phyloP scores from a whole-genome alignment of 2,797 vertebrate genomes.

The Dendrocincla fuliginosa region DNA sequence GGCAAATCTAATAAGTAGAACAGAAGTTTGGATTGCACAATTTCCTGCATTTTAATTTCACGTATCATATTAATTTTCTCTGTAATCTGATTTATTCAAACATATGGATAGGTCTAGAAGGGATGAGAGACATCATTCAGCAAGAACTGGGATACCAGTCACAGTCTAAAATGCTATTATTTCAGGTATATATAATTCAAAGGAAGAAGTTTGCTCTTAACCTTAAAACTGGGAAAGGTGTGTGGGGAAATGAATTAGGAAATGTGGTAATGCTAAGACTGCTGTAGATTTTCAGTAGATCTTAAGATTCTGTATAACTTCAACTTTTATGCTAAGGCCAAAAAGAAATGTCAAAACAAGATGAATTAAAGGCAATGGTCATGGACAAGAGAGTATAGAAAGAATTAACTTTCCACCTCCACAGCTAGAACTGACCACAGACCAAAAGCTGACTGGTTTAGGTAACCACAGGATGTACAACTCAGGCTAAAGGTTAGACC shows the following conservation, averaged over 20 bases:
- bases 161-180: neutral
- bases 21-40: neutral
- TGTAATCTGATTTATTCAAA: neutral
- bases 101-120: neutral
- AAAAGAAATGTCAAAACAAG: slow-evolving; percentile 8
- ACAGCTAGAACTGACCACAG: slow-evolving; percentile 1
- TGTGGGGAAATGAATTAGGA: neutral
- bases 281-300: neutral
- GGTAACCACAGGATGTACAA: slow-evolving; percentile 33
- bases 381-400: slow-evolving; percentile 4
- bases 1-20: neutral
- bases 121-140: rapidly evolving
- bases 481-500: slow-evolving; percentile 15
- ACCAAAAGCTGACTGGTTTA: slow-evolving; percentile 12
- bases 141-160: neutral
- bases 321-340: neutral
- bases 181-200: neutral
- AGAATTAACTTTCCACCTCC: slow-evolving; percentile 32
- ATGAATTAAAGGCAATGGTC: slow-evolving; percentile 37
- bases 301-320: neutral
- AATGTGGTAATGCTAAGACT: neutral
- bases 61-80: neutral
- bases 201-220: neutral
- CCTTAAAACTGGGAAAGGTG: neutral
- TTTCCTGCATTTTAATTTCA: neutral